These are phyloP conservation scores for Apogon talboti DNA, from an alignment of 2,797 vertebrate species.

Conservation along the genomic window DNA sequence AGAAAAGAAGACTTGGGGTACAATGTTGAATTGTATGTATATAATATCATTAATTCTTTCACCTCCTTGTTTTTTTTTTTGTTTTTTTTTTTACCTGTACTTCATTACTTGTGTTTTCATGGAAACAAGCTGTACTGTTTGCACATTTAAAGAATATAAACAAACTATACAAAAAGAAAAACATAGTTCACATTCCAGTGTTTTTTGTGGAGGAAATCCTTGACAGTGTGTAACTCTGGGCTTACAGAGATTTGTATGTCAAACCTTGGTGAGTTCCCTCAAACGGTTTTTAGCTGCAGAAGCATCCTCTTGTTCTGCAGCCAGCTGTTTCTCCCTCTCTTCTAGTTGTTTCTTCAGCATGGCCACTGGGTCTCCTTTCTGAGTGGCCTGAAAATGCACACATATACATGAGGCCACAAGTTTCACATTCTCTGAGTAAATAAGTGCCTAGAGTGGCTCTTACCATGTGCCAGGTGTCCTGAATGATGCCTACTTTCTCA, in stretches of 20 bases:
- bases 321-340: constrained; percentile 92
- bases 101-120: too few relatives aligned
- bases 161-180: too few relatives aligned
- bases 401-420: neutral
- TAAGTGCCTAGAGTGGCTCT: constrained; percentile 1
- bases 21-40: too few relatives aligned
- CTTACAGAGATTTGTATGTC: constrained; percentile 6
- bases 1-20: neutral
- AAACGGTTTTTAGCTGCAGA: constrained; percentile 88
- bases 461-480: constrained; percentile 96
- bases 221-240: neutral
- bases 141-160: too few relatives aligned
- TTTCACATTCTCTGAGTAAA: neutral
- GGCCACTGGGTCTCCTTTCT: constrained; percentile 92
- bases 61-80: too few relatives aligned
- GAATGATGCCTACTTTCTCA: constrained; percentile 88
- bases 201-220: neutral
- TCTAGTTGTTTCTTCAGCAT: constrained; percentile 93
- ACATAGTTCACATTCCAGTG: too few relatives aligned
- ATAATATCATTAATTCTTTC: too few relatives aligned
- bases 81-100: too few relatives aligned
- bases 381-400: constrained; percentile 85
- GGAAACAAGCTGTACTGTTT: too few relatives aligned
- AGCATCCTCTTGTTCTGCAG: constrained; percentile 88
- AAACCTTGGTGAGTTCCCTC: constrained; percentile 91